Base-by-base conservation (phyloP, 2,888 invertebrate genomes). In the Seira musarum region DNA sequence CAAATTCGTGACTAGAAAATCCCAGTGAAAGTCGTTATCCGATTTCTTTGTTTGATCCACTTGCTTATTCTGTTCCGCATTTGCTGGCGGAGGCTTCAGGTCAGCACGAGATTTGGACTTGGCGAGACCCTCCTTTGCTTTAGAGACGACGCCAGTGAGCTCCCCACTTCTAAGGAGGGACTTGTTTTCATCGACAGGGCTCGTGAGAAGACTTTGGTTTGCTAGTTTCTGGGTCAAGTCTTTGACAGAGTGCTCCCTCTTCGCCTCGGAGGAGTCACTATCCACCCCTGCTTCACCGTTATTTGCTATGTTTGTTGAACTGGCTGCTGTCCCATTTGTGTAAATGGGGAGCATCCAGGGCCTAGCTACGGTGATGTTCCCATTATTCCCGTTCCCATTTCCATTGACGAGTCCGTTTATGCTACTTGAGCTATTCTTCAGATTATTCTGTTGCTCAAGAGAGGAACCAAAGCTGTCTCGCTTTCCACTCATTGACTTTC, bases 11-110 rank as follows among this genome's bases (percentile, higher is more conserved):
- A 94, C 93, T 82, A 98, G 89, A 88, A 96, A 95, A 88, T 98
- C 98, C 98, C 99, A 99, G 88, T 97, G 96, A 1, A 98, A 89
- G 88, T 98, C 98, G 88, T 95, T 96, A 89, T 97, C 97, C 0
- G 96, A 94, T 88, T 96, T 95, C 69, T 85, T 85, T 15, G 76
- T 76, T n/a, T n/a, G n/a, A 65, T 84, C 85, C 35, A 83, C 49
- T 66, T 66, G 79, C 46, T 80, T 65, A 72, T 74, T 77, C 6
- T 57, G 22, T n/a, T 68, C 67, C 13, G 63, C 77, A 10, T 83
- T 81, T 10, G 75, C 69, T 25, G 69, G 67, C 15, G 83, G 80
- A 15, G 85, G 85, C 66, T 87, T 86, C 77, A 93, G 92, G 90
- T 94, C 95, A 88, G 92, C 93, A 90, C 94, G 94, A 82, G 94